Evolutionary conservation across 92 coral and sea anemone genomes (phyloP), one percentile per base, ranked within the genome.

Genomic region (Chrysogorgia sp.): DNA sequence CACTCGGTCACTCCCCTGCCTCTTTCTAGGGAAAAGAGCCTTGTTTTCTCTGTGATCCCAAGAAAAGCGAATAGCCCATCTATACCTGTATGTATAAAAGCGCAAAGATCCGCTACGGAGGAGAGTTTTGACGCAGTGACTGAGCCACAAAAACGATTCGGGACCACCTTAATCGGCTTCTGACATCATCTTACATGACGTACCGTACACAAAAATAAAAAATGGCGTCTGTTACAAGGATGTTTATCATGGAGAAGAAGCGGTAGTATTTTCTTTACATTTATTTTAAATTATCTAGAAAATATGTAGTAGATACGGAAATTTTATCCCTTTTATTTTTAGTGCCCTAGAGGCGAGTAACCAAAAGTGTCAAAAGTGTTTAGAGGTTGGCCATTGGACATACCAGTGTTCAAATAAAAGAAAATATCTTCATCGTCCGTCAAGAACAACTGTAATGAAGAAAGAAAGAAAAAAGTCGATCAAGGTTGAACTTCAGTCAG

Each of bases 351-450:
- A 91, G 58, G 87, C 99, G 21, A 90, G 92, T 25, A 90, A 96
- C 55, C 96, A 90, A 79, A 89, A 83, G 77, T 96, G 99, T 17
- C 99, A 96, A 40, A 96, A 92, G 63, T 96, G 99, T 67, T 82
- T 96, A 29, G 97, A 96, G 85, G 71, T 90, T 17, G 99, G 99
- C 20, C 99, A 96, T 77, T 96, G 99, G 99, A 96, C 99, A 0
- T 96, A 96, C 62, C 97, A 96, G 61, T 96, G 99, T 45, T 87
- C 63, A 14, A 96, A 96, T 85, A 92, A 96, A 65, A 87, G 99
- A 30, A 96, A 96, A 63, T 96, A 96, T 58, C 79, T 96, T 30
- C 97, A 96, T 56, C 88, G 99, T 43, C 96, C 90, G 25, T 96
- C 99, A 28, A 80, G 99, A 41, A 96, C 99, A n/a, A 43, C 87